These are phyloP conservation scores for Dermolepida albohirtum DNA, from an alignment of 2,888 invertebrate genomes.

Conservation along the genomic window DNA sequence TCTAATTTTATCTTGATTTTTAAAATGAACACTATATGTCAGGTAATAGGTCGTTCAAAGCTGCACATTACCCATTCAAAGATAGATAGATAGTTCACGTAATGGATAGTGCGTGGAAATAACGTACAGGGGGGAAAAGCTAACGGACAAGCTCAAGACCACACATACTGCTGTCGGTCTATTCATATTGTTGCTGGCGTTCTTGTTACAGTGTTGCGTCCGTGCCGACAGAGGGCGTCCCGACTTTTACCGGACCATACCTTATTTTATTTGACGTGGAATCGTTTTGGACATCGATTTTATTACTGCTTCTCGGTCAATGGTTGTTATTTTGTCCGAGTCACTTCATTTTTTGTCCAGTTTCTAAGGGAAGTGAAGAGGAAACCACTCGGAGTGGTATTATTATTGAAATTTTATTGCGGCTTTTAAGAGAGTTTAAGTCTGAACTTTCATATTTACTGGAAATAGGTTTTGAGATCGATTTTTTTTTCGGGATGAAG, in stretches of 20 bases:
- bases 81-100: slow-evolving; percentile 38
- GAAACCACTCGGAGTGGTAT: slow-evolving; percentile 23
- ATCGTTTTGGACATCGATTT: slow-evolving; percentile 39
- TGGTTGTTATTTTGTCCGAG: slow-evolving; percentile 31
- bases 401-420: slow-evolving; percentile 34
- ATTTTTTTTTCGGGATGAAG: neutral
- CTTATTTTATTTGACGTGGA: slow-evolving; percentile 39
- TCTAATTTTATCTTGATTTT: slow-evolving; percentile 35
- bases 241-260: slow-evolving; percentile 22
- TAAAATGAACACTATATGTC: slow-evolving; percentile 26
- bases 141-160: slow-evolving; percentile 30
- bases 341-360: slow-evolving; percentile 23
- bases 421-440: slow-evolving; percentile 26
- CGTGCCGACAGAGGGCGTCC: slow-evolving; percentile 25
- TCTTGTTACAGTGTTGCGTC: slow-evolving; percentile 21
- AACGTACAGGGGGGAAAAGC: slow-evolving; percentile 27
- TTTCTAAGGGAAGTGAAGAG: slow-evolving; percentile 9
- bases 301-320: slow-evolving; percentile 32
- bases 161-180: slow-evolving; percentile 37
- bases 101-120: slow-evolving; percentile 41
- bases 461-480: slow-evolving; percentile 13
- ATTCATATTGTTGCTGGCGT: slow-evolving; percentile 35
- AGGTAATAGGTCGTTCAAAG: slow-evolving; percentile 33
- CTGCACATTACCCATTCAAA: slow-evolving; percentile 41
- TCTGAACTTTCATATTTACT: slow-evolving; percentile 1